Base-by-base conservation (phyloP, 2,797 vertebrate genomes). In the Neostethus bicornis region DNA sequence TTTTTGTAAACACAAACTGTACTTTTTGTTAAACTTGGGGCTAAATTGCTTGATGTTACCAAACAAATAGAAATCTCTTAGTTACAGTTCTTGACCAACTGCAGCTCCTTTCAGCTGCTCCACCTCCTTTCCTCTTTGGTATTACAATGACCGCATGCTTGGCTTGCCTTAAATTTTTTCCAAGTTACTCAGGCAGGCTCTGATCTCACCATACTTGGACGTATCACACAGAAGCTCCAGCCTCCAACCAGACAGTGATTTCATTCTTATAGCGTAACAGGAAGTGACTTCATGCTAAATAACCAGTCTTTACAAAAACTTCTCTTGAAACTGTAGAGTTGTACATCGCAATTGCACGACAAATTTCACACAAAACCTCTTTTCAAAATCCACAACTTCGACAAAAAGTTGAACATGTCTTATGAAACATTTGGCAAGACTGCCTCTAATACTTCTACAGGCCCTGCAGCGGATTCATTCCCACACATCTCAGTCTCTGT, bases 121-220 rank as follows among this genome's bases (percentile, higher is more conserved):
- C 50, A 56, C 61, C 66, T 54, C 66, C 63, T 61, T 80, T 70
- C 80, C 79, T 84, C 72, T 69, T 70, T 0, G 47, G 80, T 65
- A 70, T 86, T 79, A 76, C 84, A 49, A 74, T 91, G 83, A 88
- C 84, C 85, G 75, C 82, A 85, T 88, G 57, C 85, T 90, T 90
- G 89, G 87, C 85, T 81, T 54, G 73, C 76, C 73, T 75, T 52
- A 24, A 60, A 61, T 73, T 77, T 83, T 85, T 77, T 87, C 86
- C 75, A 81, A 78, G 83, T 82, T 89, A 85, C 83, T 52, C 53
- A 23, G 72, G 80, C 80, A 83, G 77, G 69, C 75, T 82, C 79
- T 85, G 79, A 86, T 85, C 84, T 82, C 75, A 61, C 79, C 80
- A 66, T 86, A 80, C 75, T 86, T 88, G 83, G 80, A 75, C 73